phyloP scores from a whole-genome alignment of 2,888 invertebrate species.

The Meliscaeva auricollis region DNA sequence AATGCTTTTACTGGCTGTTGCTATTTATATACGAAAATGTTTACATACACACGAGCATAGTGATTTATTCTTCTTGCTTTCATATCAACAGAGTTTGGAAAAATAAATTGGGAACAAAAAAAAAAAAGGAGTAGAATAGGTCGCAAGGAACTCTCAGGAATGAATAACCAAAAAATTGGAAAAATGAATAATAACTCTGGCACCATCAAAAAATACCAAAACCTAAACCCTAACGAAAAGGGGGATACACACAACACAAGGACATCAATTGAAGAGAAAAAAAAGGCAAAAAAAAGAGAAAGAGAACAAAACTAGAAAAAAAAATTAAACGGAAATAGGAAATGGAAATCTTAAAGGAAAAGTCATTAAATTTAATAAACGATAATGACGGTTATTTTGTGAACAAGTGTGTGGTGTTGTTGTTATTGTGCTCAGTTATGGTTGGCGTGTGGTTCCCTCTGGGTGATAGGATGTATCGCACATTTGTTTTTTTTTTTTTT shows the following conservation, averaged over 20 bases:
- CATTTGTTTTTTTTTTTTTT: not conserved
- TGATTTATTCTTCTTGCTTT: not conserved
- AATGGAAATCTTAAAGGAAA: slow-evolving; percentile 68
- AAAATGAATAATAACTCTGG: slow-evolving; percentile 11
- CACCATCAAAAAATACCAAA: not conserved
- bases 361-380: slow-evolving; percentile 67
- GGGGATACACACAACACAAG: not conserved
- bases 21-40: not conserved
- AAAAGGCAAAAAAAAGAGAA: slow-evolving; percentile 4
- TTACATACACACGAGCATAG: not conserved
- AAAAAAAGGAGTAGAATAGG: slow-evolving; percentile 15
- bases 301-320: not conserved
- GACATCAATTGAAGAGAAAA: no score
- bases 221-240: not conserved
- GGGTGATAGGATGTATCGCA: slow-evolving; percentile 18
- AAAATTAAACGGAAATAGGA: slow-evolving; percentile 34
- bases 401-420: slow-evolving; percentile 3
- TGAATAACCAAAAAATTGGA: not conserved
- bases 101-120: not conserved
- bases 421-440: not conserved
- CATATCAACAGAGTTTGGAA: not conserved
- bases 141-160: not conserved
- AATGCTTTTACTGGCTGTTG: no score
- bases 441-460: slow-evolving; percentile 24
- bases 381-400: slow-evolving; percentile 60